A percentile compares a stretch with the other conserved stretches of the same genome.
Evolutionary conservation across 2,888 invertebrate genomes (phyloP).

Genomic region (Andrena bucephala): DNA sequence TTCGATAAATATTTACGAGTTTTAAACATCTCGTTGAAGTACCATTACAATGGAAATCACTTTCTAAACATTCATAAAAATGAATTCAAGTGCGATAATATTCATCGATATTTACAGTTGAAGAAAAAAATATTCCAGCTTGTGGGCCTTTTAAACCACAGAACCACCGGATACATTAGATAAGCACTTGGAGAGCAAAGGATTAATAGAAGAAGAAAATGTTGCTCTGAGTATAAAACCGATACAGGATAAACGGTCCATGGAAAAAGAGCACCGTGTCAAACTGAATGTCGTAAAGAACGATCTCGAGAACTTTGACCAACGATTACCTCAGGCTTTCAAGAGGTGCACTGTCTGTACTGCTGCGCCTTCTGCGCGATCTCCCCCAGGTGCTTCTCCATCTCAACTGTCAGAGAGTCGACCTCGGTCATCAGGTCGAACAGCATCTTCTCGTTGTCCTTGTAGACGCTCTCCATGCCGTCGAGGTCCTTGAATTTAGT

Average conservation of each 20-base stretch:
- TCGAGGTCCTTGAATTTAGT: constrained; percentile 90
- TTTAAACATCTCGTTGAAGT: neutral
- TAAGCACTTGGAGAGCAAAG: neutral
- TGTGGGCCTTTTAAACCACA: neutral
- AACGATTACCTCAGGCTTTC: constrained; percentile 36
- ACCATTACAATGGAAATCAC: constrained; percentile 1
- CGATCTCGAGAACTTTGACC: neutral
- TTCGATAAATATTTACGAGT: neutral
- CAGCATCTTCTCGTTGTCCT: constrained; percentile 88
- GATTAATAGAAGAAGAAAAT: neutral
- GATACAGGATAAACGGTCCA: neutral
- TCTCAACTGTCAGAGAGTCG: constrained; percentile 87
- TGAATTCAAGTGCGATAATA: neutral
- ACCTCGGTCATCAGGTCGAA: constrained; percentile 87
- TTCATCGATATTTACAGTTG: neutral
- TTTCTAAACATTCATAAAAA: neutral
- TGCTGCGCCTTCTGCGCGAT: constrained; percentile 88
- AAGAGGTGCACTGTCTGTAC: constrained; percentile 87
- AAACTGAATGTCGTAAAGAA: constrained; percentile 3
- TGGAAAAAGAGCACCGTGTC: neutral
- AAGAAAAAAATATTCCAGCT: too few species aligned
- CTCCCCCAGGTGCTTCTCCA: constrained; percentile 87
- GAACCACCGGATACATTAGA: neutral
- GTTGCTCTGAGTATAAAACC: neutral
- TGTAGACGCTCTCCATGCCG: constrained; percentile 90